These are phyloP conservation scores for Anas flavirostris DNA, from an alignment of 2,797 vertebrate species.

Conservation along the genomic window DNA sequence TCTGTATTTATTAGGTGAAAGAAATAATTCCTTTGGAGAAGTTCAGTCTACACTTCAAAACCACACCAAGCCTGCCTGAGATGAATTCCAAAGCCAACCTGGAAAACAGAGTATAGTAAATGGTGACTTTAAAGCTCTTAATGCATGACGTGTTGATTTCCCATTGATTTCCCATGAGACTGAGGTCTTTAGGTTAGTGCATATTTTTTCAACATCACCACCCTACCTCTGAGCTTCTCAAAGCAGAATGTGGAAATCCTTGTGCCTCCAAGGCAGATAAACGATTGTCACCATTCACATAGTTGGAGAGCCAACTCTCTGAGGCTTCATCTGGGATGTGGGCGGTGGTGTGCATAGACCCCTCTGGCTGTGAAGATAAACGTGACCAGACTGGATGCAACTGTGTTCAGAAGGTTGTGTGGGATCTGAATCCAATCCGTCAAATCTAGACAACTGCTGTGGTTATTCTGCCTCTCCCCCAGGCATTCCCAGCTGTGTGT, in stretches of 20 bases:
- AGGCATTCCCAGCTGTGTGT: background rate
- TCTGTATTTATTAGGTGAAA: background rate
- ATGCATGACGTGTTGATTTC: background rate
- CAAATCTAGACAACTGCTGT: background rate
- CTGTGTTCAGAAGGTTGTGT: background rate
- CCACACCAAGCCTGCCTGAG: background rate
- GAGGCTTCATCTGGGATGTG: background rate
- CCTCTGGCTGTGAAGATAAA: accelerated
- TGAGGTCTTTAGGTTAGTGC: background rate
- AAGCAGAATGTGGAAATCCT: background rate
- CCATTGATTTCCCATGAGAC: background rate
- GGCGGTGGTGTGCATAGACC: too few relatives aligned
- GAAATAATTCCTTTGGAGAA: background rate
- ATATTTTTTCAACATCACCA: background rate
- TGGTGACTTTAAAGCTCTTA: background rate
- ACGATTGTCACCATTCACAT: background rate
- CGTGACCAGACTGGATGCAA: background rate
- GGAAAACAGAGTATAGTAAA: background rate
- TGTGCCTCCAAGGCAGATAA: background rate
- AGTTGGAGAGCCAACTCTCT: background rate
- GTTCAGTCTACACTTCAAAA: background rate
- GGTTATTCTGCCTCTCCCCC: background rate
- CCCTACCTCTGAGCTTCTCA: background rate
- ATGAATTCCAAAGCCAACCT: background rate
- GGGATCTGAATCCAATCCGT: background rate